Evolutionary conservation across 53 echinoderm and acorn worm genomes (phyloP), one percentile per base, ranked within the genome.

Genomic region (Stichopus horrens): DNA sequence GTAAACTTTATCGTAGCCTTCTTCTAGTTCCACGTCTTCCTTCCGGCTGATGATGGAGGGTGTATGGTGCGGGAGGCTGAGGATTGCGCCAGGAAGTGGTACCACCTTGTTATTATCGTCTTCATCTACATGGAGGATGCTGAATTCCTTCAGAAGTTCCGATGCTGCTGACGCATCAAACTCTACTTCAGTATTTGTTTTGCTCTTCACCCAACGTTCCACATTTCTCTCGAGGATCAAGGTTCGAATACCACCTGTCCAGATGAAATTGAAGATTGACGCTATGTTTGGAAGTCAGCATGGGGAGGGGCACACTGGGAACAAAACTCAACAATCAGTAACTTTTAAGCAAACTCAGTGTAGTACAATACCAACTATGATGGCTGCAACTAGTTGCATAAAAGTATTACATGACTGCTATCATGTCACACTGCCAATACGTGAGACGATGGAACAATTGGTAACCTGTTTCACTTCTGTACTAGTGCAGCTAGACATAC

Each of bases 11-110:
- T 98, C 95, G 37, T 95, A 98, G 57, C 93, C 94, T 75, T 98
- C 98, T 63, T 96, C 95, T 51, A 98, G 88, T 86, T 95, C 98
- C 20, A 79, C 88, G 75, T 98, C 98, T 20, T 98, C 95, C 14
- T 91, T 88, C 75, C 94, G 90, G 18, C 91, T 89, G 58, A 91
- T 93, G 87, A 98, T 92, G 83, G 98, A 98, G 53, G 91, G 71
- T 13, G 92, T 91, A 88, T 87, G 89, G 54, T 91, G 93, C 13
- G 98, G 98, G 21, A 98, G 92, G 73, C 93, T 89, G 8, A 87
- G 88, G 63, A 98, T 90, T 51, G 95, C 98, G 0, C 94, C 90
- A 20, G 94, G 91, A 4, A 98, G 55, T 20, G 93, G 90, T 3
- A 93, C 87, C 51, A 96, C 94, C 16, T 84, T 83, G 52, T 95